Evolutionary conservation across 23 tunicate genomes (phyloP), one percentile per base, ranked within the genome.

Genomic region (Halocynthia aurantium): DNA sequence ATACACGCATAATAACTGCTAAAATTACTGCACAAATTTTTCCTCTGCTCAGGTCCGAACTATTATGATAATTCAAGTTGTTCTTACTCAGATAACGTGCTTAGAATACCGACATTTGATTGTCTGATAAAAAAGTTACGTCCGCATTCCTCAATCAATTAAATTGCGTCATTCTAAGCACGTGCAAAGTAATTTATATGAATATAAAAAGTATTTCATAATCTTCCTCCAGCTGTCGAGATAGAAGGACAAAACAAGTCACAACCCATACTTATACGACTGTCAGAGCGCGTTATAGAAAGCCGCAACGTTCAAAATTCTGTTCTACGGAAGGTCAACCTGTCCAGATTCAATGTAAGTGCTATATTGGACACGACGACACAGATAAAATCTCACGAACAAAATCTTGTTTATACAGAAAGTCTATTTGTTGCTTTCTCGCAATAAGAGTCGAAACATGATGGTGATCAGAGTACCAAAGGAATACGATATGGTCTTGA

Each of bases 401-500:
- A 19, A 12, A 12, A 67, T 67, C 12, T 67, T 67, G 8, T 54
- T 18, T 6, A 18, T 54, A 22, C 80, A 92, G 98, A 92, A 86
- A 92, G 57, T 77, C 21, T 76, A 81, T 61, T 50, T 86, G 77
- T 82, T 92, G 22, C 17, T 75, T 7, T 86, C 91, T 9, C 86
- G 73, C 57, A 84, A 86, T 70, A 92, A 92, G 54, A 73, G 70
- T 53, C 79, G 70, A 67, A 85, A 86, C 69, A n/a, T 76, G 54
- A 55, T 92, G 69, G 98, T 92, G 53, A 77, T 92, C 11, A 66
- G 90, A 66, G 84, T 92, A 6, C 98, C 98, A 6, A 92, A 92
- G 61, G 98, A 92, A 78, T 92, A 92, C 61, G 98, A 92, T 62
- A 80, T 92, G 6, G 98, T 92, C 0, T 52, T 92, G 44, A 72